Evolutionary conservation across 2,888 invertebrate genomes (phyloP), one percentile per base, ranked within the genome.

Genomic region (Tenthredo livida): DNA sequence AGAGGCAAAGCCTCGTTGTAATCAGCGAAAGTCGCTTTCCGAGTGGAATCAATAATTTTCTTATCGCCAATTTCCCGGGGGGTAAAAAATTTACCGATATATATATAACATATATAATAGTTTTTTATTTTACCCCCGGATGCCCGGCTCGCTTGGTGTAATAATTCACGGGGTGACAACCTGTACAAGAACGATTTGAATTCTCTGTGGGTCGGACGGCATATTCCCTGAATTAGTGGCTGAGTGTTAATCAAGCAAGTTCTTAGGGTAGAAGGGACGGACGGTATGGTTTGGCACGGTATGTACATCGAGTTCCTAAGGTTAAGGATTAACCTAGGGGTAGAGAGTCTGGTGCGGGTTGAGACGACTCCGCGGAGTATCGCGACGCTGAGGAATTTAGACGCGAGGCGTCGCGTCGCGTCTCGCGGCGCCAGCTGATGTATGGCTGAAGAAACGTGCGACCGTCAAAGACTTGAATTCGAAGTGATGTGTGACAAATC

Each of bases 161-260:
- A 73, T 73, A 54, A 50, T 77, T 77, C 77, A 77, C 17, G 47
- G 21, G 50, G 40, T 58, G 58, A 61, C 58, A 61, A 61, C 58
- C 29, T 15, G 58, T 47, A 40, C 37, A 50, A 80, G 78, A 80
- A 61, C n/a, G 80, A 73, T 43, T 73, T 43, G 72, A 73, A 73
- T 73, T 73, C 72, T 73, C 72, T 73, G 72, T 43, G 72, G 72
- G 72, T 73, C 72, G 40, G 72, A 67, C 33, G 72, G 58, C 61
- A 80, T 80, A 80, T 80, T 37, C 80, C 61, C 40, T 58, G 80
- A 80, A 80, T 80, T 80, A 80, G 58, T 61, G 80, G 61, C 50
- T 80, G 80, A 80, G 80, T 80, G 80, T 80, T 80, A 80, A 80
- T 80, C 80, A 80, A 80, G 80, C 37, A 80, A 80, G 80, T 80